phyloP scores from a whole-genome alignment of 2,888 invertebrate species.

The Folsomia candida region DNA sequence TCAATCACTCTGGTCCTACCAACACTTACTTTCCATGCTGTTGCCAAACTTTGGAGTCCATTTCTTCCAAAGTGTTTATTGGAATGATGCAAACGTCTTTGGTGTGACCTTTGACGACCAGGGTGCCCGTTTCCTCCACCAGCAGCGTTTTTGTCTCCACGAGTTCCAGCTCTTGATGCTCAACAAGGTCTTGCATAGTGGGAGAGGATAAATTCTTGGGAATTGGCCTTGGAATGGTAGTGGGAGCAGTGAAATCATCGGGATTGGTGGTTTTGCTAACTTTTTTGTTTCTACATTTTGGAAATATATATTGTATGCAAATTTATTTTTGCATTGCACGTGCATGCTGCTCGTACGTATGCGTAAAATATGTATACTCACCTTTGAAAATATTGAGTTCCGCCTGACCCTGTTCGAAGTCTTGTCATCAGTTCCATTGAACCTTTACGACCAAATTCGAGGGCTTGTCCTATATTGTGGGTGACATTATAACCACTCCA shows the following conservation, averaged over 20 bases:
- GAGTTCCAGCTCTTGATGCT: not conserved
- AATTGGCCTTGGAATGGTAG: not conserved
- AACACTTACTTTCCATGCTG: conserved; percentile 39
- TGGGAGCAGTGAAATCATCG: not conserved
- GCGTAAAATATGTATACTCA: not conserved
- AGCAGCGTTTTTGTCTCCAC: not conserved
- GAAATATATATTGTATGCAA: not conserved
- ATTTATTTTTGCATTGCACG: not conserved
- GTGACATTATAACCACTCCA: not conserved
- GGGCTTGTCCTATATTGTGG: not conserved
- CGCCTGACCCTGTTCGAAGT: conserved; percentile 12
- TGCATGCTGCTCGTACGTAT: not conserved
- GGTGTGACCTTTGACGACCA: not conserved
- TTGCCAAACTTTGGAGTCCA: conserved; percentile 31
- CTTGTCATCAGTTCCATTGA: conserved; percentile 8
- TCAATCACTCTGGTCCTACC: not conserved
- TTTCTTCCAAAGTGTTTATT: not conserved
- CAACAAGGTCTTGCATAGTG: not conserved
- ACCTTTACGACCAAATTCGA: conserved; percentile 2
- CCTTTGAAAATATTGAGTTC: conserved; percentile 15
- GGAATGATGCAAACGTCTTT: conserved; percentile 4
- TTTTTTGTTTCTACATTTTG: not conserved
- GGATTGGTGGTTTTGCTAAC: not conserved
- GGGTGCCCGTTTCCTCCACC: not conserved
- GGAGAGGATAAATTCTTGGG: not conserved